phyloP scores from a whole-genome alignment of 2,113 vertebrate genomes.

The Anguilla japonica region DNA sequence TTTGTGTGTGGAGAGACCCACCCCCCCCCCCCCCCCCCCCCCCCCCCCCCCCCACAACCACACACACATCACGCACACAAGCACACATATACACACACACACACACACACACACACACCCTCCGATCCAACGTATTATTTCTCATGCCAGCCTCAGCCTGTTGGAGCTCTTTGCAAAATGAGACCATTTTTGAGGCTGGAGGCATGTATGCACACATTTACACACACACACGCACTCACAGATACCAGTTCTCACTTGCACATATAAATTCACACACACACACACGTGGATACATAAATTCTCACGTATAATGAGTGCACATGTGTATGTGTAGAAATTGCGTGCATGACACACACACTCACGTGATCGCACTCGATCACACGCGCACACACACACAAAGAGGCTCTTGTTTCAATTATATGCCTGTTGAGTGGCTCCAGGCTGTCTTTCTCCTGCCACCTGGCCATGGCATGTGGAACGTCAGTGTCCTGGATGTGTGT shows the following conservation, averaged over 20 bases:
- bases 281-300: constrained; percentile 6
- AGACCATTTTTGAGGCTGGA: constrained; percentile 27
- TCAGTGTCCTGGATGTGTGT: neutral
- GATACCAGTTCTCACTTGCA: neutral
- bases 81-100: neutral
- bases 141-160: constrained; percentile 5
- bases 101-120: constrained; percentile 28
- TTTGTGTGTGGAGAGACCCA: neutral
- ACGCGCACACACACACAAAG: constrained; percentile 10
- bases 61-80: constrained; percentile 38
- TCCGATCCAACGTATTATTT: constrained; percentile 15
- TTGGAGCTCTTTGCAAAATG: neutral
- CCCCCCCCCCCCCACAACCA: constrained; percentile 48
- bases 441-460: neutral
- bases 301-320: neutral
- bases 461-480: neutral
- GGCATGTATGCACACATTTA: constrained; percentile 37
- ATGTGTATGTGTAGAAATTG: too few species aligned
- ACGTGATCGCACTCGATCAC: neutral
- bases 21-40: constrained; percentile 37
- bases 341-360: neutral
- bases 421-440: constrained; percentile 15
- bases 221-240: constrained; percentile 42
- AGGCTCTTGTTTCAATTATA: constrained; percentile 22
- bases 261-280: constrained; percentile 1